Percentiles rank a stretch among this genome's conserved stretches.
These are phyloP conservation scores for Tinea semifulvella DNA, from an alignment of 2,888 invertebrate species.

Conservation along the genomic window DNA sequence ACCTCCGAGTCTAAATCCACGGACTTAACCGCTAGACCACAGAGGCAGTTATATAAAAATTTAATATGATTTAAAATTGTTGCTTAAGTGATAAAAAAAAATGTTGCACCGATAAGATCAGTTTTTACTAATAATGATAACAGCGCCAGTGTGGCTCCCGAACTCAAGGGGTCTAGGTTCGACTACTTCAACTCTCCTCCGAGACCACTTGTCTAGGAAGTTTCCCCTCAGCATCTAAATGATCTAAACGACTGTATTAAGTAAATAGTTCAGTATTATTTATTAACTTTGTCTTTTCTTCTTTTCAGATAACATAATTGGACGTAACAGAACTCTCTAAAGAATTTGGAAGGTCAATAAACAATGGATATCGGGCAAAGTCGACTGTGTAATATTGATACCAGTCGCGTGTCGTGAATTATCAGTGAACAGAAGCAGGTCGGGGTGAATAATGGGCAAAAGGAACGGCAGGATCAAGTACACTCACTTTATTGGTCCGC, in stretches of 20 bases:
- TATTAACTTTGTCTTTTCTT: constrained; percentile 24
- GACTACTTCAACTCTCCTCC: no score
- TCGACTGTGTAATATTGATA: background rate
- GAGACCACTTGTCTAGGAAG: no score
- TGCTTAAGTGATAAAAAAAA: no score
- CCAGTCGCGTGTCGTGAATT: constrained; percentile 27
- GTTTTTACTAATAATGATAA: no score
- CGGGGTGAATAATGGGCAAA: constrained; percentile 63
- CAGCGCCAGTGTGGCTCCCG: no score
- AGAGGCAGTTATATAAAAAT: no score
- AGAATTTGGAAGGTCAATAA: constrained; percentile 21
- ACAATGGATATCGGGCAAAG: constrained; percentile 1
- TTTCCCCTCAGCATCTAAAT: no score
- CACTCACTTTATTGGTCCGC: constrained; percentile 62
- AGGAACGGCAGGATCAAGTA: constrained; percentile 62
- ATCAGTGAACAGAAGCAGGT: constrained; percentile 32
- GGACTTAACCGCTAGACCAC: no score
- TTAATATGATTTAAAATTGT: no score
- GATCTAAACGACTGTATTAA: background rate
- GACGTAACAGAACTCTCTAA: constrained; percentile 23
- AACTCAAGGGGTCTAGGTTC: no score
- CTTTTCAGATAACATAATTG: constrained; percentile 42
- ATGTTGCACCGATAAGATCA: no score
- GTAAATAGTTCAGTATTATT: background rate
- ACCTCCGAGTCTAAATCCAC: no score